Conservation (phyloP, 2,113 vertebrate genomes). For the Callithrix jacchus region DNA sequence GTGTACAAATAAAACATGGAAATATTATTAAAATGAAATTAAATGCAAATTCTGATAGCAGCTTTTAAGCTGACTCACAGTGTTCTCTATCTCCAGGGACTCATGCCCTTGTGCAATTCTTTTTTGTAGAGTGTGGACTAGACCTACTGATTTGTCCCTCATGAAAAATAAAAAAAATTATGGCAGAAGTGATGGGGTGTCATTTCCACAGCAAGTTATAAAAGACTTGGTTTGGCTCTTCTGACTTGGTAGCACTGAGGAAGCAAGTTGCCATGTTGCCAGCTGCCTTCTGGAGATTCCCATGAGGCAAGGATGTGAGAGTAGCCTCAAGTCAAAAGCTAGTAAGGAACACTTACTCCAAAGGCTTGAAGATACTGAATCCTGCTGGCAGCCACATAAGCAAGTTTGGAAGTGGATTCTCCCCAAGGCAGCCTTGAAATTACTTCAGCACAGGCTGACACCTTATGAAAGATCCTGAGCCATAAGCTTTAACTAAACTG, state of each 20-base stretch:
- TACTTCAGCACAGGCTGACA: background rate
- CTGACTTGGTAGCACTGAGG: background rate
- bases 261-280: background rate
- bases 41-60: background rate
- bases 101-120: background rate
- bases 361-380: background rate
- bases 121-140: background rate
- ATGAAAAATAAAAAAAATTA: background rate
- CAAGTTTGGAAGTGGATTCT: background rate
- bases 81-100: background rate
- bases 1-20: background rate
- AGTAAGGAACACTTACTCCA: background rate
- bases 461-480: background rate
- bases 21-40: background rate
- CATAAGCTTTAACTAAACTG: background rate
- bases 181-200: background rate
- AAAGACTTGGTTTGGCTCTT: background rate
- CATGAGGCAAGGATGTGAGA: background rate
- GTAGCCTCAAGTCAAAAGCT: background rate
- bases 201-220: background rate
- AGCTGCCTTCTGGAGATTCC: background rate
- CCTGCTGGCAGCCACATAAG: accelerated
- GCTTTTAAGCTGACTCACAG: background rate
- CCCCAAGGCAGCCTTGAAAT: background rate
- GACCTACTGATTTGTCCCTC: background rate